A percentile compares a stretch with the other conserved stretches of the same genome.
Conservation (phyloP, 2,113 vertebrate species). For the Thamnophis sirtalis region DNA sequence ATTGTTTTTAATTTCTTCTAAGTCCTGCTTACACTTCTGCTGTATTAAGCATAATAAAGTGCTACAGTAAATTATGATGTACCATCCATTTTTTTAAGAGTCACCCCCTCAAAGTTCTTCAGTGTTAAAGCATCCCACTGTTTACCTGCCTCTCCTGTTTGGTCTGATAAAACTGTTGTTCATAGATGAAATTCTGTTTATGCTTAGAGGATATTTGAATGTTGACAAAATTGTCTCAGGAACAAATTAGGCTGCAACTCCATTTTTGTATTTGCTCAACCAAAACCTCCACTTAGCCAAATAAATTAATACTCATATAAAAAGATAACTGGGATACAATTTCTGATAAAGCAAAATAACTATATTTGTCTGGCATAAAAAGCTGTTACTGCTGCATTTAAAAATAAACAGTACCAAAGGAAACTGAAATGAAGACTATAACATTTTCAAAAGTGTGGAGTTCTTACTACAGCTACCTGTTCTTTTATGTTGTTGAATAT, state of each 20-base stretch:
- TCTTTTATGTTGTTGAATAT: neutral
- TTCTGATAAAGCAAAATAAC: neutral
- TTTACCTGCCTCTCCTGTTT: neutral
- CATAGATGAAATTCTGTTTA: neutral
- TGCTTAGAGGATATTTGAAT: neutral
- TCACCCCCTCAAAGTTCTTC: slow-evolving; percentile 33
- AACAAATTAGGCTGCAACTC: neutral
- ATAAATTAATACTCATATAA: neutral
- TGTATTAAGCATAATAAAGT: slow-evolving; percentile 64
- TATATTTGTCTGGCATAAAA: neutral
- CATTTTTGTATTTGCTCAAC: neutral
- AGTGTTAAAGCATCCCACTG: neutral
- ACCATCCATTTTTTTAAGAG: slow-evolving; percentile 26
- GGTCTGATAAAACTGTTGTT: neutral
- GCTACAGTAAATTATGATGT: slow-evolving; percentile 50
- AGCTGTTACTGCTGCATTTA: neutral
- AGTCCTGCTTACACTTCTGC: slow-evolving; percentile 59
- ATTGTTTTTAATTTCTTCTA: slow-evolving; percentile 61
- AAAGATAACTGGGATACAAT: neutral
- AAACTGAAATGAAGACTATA: neutral
- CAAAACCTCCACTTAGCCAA: neutral
- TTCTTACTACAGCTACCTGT: neutral
- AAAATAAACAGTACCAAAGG: neutral
- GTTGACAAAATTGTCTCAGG: neutral
- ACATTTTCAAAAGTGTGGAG: neutral